Evolutionary conservation across 2,888 invertebrate species (phyloP).

Genomic region (Drosophila kokeensis): DNA sequence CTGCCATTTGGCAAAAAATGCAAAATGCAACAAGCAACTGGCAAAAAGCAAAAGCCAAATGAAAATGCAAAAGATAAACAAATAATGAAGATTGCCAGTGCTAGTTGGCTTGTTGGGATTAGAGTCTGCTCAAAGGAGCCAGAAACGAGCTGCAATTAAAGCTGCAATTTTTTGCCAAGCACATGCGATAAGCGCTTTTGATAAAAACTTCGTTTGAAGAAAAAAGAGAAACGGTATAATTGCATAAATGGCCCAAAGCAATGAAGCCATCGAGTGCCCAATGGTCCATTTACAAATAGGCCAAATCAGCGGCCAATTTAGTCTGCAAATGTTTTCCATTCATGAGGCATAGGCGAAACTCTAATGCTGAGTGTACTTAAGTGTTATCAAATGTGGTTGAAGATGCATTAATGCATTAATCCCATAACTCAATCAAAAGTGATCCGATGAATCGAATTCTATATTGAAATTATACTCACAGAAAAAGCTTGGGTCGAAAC

Average conservation of each 20-base stretch:
- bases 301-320: constrained; percentile 4
- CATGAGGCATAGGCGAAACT: no score
- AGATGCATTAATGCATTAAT: background rate
- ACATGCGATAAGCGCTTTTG: constrained; percentile 58
- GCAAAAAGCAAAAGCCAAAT: background rate
- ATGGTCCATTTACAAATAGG: constrained; percentile 14
- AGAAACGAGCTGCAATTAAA: constrained; percentile 72
- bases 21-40: background rate
- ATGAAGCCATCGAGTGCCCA: constrained; percentile 1
- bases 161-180: constrained; percentile 48
- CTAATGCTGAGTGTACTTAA: background rate
- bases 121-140: constrained; percentile 8
- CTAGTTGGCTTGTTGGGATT: constrained; percentile 53
- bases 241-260: constrained; percentile 23
- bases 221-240: constrained; percentile 3
- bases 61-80: constrained; percentile 65
- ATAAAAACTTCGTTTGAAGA: constrained; percentile 66
- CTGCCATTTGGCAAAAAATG: constrained; percentile 14
- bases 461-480: background rate
- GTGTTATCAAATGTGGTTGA: background rate
- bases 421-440: background rate
- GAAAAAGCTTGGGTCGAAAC: background rate
- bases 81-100: constrained; percentile 71
- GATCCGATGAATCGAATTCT: background rate
- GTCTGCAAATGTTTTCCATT: background rate